Evolutionary conservation across 2,113 vertebrate genomes (phyloP), one percentile per base, ranked within the genome.

Genomic region (Beaufortia kweichowensis): DNA sequence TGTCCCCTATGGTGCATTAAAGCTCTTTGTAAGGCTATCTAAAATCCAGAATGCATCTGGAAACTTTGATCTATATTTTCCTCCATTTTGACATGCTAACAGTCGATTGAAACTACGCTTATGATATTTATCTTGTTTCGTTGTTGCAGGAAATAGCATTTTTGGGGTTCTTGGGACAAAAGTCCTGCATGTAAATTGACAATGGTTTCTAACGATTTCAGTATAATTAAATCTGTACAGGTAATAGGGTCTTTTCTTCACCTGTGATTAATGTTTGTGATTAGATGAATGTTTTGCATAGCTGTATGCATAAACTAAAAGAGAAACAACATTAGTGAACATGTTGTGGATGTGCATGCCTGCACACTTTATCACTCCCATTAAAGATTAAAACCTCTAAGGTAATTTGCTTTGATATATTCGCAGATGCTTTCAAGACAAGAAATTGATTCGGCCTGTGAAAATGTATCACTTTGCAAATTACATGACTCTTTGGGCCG

Each of bases 351-450:
- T 17, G 60, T 74, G 33, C 65, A 59, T 73, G 28, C 26, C 12
- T 65, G 23, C 28, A 21, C 60, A 62, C 77, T 50, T 69, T 82
- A 70, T 75, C 57, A 35, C 59, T 59, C 56, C 73, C 79, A 73
- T 77, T 65, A 59, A 50, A 59, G 69, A 53, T 48, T 73, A 81
- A 70, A 67, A 70, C 73, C 78, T 83, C 56, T n/a, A 50, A 64
- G 64, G 63, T 80, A 82, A 82, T 79, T 80, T 60, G 55, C 46
- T 24, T 68, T 78, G 68, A 82, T 76, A 72, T 85, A 81, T 84
- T 80, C 74, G 67, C 53, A 61, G 62, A 24, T 70, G 68, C 69
- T 76, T 87, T 86, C 59, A 76, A 63, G 78, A 53, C 55, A 83
- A 81, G 56, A 69, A 62, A 72, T 77, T 76, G 62, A 86, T 84